A percentile compares a stretch with the other conserved stretches of the same genome.
phyloP scores from a whole-genome alignment of 2,797 vertebrate species.

The Gadopsis marmoratus region DNA sequence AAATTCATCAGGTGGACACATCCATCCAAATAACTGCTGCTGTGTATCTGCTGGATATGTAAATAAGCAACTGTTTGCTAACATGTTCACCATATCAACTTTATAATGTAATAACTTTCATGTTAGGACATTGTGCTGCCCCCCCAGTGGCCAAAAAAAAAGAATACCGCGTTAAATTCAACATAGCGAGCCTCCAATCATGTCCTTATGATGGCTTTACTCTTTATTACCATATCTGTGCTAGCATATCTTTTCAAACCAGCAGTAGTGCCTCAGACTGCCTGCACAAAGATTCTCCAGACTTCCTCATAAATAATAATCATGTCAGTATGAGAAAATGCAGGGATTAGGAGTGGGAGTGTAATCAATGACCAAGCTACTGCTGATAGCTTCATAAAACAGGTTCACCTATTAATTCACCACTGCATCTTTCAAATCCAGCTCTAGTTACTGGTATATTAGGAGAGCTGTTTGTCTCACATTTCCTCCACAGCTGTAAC shows the following conservation, averaged over 20 bases:
- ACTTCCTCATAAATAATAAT: slow-evolving; percentile 18
- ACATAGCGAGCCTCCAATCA: no score
- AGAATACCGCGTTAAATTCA: neutral
- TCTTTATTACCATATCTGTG: neutral
- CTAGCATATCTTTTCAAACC: neutral
- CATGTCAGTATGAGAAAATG: neutral
- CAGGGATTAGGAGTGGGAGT: slow-evolving; percentile 9
- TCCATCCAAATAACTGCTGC: neutral
- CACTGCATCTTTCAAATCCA: neutral
- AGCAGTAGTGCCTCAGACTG: neutral
- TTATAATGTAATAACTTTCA: neutral
- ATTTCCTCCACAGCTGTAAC: slow-evolving; percentile 36
- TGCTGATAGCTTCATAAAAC: slow-evolving; percentile 15
- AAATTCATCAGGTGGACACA: neutral
- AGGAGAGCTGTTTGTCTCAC: slow-evolving; percentile 20
- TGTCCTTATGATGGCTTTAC: neutral
- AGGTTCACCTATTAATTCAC: neutral
- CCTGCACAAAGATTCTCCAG: neutral
- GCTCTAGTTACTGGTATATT: slow-evolving; percentile 9
- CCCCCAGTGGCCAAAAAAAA: neutral
- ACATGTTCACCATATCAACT: neutral
- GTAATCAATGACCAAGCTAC: slow-evolving; percentile 15
- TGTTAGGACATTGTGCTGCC: neutral
- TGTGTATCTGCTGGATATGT: no score
- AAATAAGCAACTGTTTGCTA: no score